These are phyloP conservation scores for Syngnathus scovelli DNA, from an alignment of 2,113 vertebrate species.

Conservation along the genomic window DNA sequence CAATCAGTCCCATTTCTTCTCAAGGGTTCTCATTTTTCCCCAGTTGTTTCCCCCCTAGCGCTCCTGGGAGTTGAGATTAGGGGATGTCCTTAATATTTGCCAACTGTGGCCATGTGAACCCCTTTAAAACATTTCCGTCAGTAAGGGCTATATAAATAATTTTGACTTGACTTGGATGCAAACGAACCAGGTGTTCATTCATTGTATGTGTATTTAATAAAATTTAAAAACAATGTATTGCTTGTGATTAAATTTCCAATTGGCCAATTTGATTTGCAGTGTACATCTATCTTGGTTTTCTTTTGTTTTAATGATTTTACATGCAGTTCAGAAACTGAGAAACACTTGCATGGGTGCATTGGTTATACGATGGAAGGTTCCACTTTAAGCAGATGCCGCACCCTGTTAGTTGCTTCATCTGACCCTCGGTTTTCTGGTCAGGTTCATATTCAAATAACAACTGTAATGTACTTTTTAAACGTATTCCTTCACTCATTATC, in stretches of 20 bases:
- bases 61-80: no score
- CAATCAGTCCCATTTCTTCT: no score
- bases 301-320: not conserved
- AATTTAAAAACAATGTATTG: not conserved
- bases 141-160: no score
- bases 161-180: no score
- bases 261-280: not conserved
- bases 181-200: no score
- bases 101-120: no score
- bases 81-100: no score
- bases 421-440: not conserved
- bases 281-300: not conserved
- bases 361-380: not conserved
- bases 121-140: no score
- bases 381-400: conserved; percentile 27
- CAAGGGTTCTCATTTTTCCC: no score
- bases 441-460: not conserved
- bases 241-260: not conserved
- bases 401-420: conserved; percentile 15
- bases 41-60: no score
- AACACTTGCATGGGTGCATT: not conserved
- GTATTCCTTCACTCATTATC: not conserved
- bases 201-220: no score
- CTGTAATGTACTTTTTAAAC: not conserved
- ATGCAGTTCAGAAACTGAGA: not conserved